A percentile compares a stretch with the other conserved stretches of the same genome.
Conservation (phyloP, 2,113 vertebrate genomes). For the Zeus faber region DNA sequence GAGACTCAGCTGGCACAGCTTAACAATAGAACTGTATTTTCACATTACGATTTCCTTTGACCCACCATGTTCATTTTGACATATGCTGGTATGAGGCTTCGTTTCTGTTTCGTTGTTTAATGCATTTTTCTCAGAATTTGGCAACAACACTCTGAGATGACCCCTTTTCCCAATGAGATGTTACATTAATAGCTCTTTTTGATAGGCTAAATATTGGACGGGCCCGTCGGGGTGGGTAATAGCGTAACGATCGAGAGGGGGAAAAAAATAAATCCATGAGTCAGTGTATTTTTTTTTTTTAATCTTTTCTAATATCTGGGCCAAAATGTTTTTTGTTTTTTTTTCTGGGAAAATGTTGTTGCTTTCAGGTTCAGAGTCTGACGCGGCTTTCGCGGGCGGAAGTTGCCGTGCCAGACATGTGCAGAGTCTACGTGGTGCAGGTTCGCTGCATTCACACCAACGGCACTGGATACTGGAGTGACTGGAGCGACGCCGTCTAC, state of each 20-base stretch:
- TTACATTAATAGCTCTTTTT: no score
- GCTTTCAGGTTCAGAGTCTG: conserved; percentile 52
- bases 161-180: no score
- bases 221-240: no score
- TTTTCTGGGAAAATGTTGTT: conserved; percentile 14
- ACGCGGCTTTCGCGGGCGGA: conserved; percentile 31
- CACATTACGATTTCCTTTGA: not conserved
- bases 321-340: not conserved
- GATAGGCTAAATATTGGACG: no score
- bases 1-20: not conserved
- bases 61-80: not conserved
- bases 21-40: not conserved
- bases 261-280: not conserved
- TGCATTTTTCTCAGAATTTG: not conserved
- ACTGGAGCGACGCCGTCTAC: conserved; percentile 79
- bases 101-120: conserved; percentile 1
- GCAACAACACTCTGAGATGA: no score
- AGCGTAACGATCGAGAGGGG: no score
- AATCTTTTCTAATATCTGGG: not conserved
- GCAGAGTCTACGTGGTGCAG: conserved; percentile 75
- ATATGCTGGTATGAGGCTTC: not conserved
- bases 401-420: conserved; percentile 68
- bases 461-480: conserved; percentile 81
- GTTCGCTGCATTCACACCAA: conserved; percentile 76
- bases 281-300: not conserved